Base-by-base conservation (phyloP, 2,113 vertebrate genomes). In the Polypterus bichir region DNA sequence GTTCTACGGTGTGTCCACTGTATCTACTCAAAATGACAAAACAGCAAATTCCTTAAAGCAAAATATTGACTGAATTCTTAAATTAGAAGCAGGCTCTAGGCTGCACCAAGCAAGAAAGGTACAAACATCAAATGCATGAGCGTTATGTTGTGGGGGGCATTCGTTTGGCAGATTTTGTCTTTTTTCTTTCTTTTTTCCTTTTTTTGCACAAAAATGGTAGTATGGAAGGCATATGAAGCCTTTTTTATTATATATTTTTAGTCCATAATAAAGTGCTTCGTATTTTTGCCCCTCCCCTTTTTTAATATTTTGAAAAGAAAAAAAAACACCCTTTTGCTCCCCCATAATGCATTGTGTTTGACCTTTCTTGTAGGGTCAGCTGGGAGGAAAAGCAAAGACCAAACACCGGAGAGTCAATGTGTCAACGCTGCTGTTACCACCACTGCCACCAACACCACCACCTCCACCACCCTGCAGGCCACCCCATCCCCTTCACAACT, bases 281-380 rank as follows among this genome's bases (percentile, higher is more conserved):
- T 49, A 7, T 51, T 5, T 63, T 63, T 63, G 7, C 5, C 11
- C 53, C 11, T 62, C 51, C 53, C 47, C 51, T 51, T 62, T 63
- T 63, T 45, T 9, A 51, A 7, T 51, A 7, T 51, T 51, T 51
- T 51, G 49, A 51, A 6, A 27, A 27, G 27, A 27, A 27, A 27
- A 27, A 27, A 27, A 9, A 6, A 51, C 49, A 51, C 84, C 82
- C 84, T 86, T 86, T 88, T 88, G 88, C 92, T 89, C 92, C 93
- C 93, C 92, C 93, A 94, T 98, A 98, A 98, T 97, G 94, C 94
- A 98, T 94, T 98, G 92, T 98, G 93, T 97, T 94, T 96, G 92
- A 92, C 93, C 93, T 97, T 96, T 94, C 93, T 94, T 96, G 92
- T 97, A 97, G 93, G 93, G 93, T 90, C 91, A 93, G 92, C 92